Evolutionary conservation across 37 sponge, comb jelly and placozoan species (phyloP), one percentile per base, ranked within the genome.

Genomic region (Geodia barretti): DNA sequence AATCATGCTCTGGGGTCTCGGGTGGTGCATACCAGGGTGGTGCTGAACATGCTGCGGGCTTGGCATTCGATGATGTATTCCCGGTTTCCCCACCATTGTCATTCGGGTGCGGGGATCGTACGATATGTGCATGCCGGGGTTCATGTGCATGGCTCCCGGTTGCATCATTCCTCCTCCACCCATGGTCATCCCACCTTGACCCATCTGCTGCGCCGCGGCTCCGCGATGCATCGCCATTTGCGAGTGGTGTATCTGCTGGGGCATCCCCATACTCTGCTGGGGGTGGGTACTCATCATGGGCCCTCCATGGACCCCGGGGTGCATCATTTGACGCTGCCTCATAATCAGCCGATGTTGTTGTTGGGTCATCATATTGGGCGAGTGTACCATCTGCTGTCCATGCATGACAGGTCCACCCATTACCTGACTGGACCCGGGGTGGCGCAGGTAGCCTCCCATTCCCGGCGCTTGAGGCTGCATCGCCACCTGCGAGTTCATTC

Each of bases 391-490:
- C 59, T 72, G 43, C 29, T 54, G 42, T 62, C 24, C 39, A 40
- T 60, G 62, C 11, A 59, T 41, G 33, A 63, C 41, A 35, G 33
- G 73, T n/a, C 26, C 43, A 38, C n/a, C 25, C 74, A 74, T 74
- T 25, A 43, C 26, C 31, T n/a, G 40, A 23, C 23, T 35, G 37
- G 29, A 66, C 11, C 37, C 39, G 3, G 66, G 33, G n/a, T 33
- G 70, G 7, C 39, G 42, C 75, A 36, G 17, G n/a, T 28, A 41
- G 33, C 35, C 31, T 38, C 31, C 31, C 78, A 64, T 64, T 21
- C 7, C 21, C 5, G 8, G 78, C 41, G 34, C 32, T 67, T 17
- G 68, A n/a, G 36, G 71, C 71, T 70, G 74, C 74, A 74, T 41
- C 31, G 54, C 3, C 17, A 43, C 26, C n/a, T 8, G 43, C 14